These are phyloP conservation scores for Drosophila erecta DNA, from an alignment of 1,140 invertebrate genomes.

Conservation along the genomic window DNA sequence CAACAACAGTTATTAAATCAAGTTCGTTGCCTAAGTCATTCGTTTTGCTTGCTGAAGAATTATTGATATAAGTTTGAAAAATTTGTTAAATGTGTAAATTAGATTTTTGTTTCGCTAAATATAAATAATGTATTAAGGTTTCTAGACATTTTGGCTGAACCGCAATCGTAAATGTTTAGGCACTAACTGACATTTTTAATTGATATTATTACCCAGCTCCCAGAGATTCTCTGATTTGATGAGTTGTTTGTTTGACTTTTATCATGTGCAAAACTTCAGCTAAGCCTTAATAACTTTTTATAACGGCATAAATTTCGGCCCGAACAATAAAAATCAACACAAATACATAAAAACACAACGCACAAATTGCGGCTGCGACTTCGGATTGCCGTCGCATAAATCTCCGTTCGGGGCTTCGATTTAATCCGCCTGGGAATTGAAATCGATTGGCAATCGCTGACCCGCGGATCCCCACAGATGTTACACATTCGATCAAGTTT, in stretches of 20 bases:
- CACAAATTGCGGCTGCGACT: conserved; percentile 43
- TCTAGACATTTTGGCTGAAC: background rate
- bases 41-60: conserved; percentile 7
- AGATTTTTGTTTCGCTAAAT: background rate
- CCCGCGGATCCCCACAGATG: conserved; percentile 28
- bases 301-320: conserved; percentile 67
- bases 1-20: conserved; percentile 18
- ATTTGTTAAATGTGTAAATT: background rate
- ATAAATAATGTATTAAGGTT: background rate
- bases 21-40: conserved; percentile 79
- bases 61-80: background rate
- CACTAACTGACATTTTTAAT: conserved; percentile 21
- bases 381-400: conserved; percentile 70
- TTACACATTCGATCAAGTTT: conserved; percentile 62
- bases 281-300: conserved; percentile 72
- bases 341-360: conserved; percentile 33
- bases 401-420: conserved; percentile 53
- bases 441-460: conserved; percentile 43
- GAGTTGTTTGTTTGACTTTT: conserved; percentile 55
- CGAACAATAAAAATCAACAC: conserved; percentile 52
- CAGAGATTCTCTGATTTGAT: conserved; percentile 34
- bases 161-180: background rate
- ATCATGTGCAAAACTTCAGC: conserved; percentile 53
- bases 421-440: conserved; percentile 79
- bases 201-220: conserved; percentile 23